phyloP scores from a whole-genome alignment of 2,888 invertebrate species.

The Lymantria monacha region DNA sequence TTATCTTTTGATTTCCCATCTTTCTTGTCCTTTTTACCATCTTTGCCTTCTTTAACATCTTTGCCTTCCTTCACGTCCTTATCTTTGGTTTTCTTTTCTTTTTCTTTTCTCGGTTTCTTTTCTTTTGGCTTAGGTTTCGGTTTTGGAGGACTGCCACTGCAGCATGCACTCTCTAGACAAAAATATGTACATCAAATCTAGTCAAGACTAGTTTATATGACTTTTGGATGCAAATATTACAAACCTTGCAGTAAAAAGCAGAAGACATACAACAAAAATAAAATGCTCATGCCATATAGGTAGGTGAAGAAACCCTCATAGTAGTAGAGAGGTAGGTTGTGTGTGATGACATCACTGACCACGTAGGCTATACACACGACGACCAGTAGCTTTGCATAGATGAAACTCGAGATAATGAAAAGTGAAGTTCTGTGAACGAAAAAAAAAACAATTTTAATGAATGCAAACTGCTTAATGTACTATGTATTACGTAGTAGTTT shows the following conservation, averaged over 20 bases:
- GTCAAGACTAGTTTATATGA: neutral
- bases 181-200: neutral
- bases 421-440: slow-evolving; percentile 91
- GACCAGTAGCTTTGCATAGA: slow-evolving; percentile 96
- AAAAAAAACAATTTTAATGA: slow-evolving; percentile 14
- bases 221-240: slow-evolving; percentile 13
- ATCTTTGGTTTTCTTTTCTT: slow-evolving; percentile 84
- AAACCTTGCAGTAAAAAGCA: slow-evolving; percentile 94
- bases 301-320: slow-evolving; percentile 98
- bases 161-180: slow-evolving; percentile 89
- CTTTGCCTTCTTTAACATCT: slow-evolving; percentile 77
- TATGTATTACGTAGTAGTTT: neutral
- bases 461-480: neutral
- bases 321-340: slow-evolving; percentile 94
- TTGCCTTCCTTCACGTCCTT: slow-evolving; percentile 79
- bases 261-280: slow-evolving; percentile 96
- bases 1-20: slow-evolving; percentile 80
- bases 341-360: slow-evolving; percentile 96
- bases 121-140: slow-evolving; percentile 85
- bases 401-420: slow-evolving; percentile 97
- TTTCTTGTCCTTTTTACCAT: slow-evolving; percentile 80
- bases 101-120: slow-evolving; percentile 86
- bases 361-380: slow-evolving; percentile 97
- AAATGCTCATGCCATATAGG: slow-evolving; percentile 95
- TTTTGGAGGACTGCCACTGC: slow-evolving; percentile 87